Evolutionary conservation across 2,888 invertebrate species (phyloP).

Genomic region (Cephus runcator): DNA sequence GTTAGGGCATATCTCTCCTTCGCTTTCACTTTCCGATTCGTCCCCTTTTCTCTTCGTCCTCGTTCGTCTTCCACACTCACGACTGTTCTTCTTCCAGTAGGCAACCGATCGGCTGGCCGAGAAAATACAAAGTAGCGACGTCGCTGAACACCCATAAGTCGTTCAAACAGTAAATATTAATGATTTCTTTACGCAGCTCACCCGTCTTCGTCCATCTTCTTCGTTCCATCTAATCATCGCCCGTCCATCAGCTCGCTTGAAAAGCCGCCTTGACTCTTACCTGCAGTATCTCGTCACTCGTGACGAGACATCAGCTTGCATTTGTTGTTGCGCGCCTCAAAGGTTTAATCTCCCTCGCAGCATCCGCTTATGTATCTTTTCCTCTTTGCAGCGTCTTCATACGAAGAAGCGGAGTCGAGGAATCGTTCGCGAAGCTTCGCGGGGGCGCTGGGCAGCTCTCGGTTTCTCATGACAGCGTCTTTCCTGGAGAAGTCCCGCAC

Average conservation of each 20-base stretch:
- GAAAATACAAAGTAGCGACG: conserved; percentile 37
- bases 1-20: too few species aligned
- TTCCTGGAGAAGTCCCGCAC: conserved; percentile 75
- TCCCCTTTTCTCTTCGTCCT: background rate
- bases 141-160: conserved; percentile 35
- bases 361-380: too few species aligned
- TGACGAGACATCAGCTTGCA: background rate
- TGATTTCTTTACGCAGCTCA: background rate
- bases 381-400: conserved; percentile 49
- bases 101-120: conserved; percentile 30
- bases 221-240: too few species aligned
- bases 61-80: background rate
- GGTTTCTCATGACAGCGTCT: conserved; percentile 92
- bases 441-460: conserved; percentile 73
- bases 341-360: background rate
- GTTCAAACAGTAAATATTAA: conserved; percentile 46
- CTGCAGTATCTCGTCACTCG: background rate
- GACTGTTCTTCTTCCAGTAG: conserved; percentile 26
- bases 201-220: too few species aligned
- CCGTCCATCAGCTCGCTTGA: too few species aligned
- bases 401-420: conserved; percentile 51
- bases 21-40: background rate
- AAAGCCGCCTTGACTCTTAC: too few species aligned
- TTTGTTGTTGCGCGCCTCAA: background rate
- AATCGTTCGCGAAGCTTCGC: conserved; percentile 55